Base-by-base conservation (phyloP, 1,140 invertebrate genomes). In the Coptotermes formosanus region DNA sequence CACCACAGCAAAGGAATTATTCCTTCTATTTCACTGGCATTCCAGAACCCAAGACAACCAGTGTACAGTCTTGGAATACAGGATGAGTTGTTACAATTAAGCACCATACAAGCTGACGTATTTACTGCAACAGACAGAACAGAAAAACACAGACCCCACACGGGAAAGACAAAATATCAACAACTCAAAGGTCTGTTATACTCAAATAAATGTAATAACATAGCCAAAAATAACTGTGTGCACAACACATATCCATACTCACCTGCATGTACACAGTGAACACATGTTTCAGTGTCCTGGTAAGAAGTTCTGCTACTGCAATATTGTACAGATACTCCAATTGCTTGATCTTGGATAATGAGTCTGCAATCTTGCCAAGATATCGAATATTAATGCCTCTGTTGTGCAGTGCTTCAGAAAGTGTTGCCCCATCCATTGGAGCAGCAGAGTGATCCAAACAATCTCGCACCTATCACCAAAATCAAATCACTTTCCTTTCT, bases 341-440 rank as follows among this genome's bases (percentile, higher is more conserved):
- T 87, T 96, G 94, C 84, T 96, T 94, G 88, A 97, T 94, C 90
- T 96, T 95, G 1, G 92, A 91, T 64, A 99, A 91, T 90, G 96
- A 94, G 84, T 94, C 93, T 25, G 96, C 95, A 38, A 98, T 94
- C 92, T 97, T 96, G 45, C 98, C 98, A 84, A 99, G 92, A 91
- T 99, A 99, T 52, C 99, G 94, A 86, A 99, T 95, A 91, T 99
- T 99, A 88, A 99, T 99, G 85, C 99, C 99, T 88, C 97, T 94
- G 87, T 94, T 95, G 91, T 99, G 98, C 89, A 99, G 92, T 2
- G 97, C 95, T 90, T 99, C 98, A 2, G 97, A 95, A n/a, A 99
- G 92, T n/a, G 97, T 98, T 38, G 93, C 92, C 38, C 98, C 98
- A 92, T 99, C 98, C 94, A 99, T 97, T 7, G 98, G 97, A 21